Evolutionary conservation across 2,797 vertebrate genomes (phyloP), one percentile per base, ranked within the genome.

Genomic region (Tokudaia muenninki): DNA sequence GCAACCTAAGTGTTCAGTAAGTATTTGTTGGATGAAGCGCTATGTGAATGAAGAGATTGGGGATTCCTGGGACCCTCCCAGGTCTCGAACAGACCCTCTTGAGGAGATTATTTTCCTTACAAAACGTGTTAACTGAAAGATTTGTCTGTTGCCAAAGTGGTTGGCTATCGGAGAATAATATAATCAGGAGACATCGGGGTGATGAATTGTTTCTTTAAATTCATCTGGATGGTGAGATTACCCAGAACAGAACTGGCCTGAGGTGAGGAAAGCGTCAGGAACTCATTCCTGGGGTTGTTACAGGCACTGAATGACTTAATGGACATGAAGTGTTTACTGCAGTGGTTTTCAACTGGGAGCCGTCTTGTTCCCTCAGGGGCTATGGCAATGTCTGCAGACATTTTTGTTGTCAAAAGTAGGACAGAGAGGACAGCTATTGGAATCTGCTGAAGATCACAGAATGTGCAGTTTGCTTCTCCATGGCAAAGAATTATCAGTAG

Each of bases 141-240:
- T 86, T 67, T 70, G 44, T 88, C 82, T 88, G 57, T 34, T 50
- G 87, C 59, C 92, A 79, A 47, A 63, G 65, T 72, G 81, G 79
- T 24, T 59, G 26, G 24, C 81, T 87, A 83, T 94, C 95, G 57
- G 17, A 44, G 21, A 78, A 61, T 44, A 96, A 96, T n/a, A 77
- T 84, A 94, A 83, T 89, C 75, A 89, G 50, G 82, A 65, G 57
- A 96, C 90, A 94, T 94, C 88, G 75, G 61, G 92, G 63, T 96
- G 86, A 91, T 80, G 75, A 70, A 86, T 86, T 52, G 34, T 81
- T 63, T 92, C 44, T 95, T 96, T 84, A 81, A 75, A 94, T 84
- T 83, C 31, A 61, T 84, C 50, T 50, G 90, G 63, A 29, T 74
- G 78, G 97, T 94, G 75, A 91, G 78, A 77, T 92, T 79, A 87